phyloP scores from a whole-genome alignment of 23 tunicate species.

The Ciona savignyi region DNA sequence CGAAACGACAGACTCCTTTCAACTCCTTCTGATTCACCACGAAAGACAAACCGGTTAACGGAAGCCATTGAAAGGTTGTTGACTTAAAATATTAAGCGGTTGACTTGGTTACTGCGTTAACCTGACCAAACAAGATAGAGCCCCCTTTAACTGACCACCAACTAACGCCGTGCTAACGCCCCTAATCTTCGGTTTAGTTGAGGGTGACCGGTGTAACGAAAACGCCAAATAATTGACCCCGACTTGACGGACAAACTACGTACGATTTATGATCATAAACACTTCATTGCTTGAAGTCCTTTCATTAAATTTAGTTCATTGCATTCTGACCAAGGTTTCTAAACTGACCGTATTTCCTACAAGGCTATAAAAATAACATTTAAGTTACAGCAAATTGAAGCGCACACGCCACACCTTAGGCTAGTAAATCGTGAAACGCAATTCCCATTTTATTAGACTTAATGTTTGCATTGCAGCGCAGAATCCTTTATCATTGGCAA shows the following conservation, averaged over 20 bases:
- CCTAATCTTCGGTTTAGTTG: not conserved
- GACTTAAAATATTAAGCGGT: not conserved
- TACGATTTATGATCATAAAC: no score
- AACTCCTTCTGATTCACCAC: not conserved
- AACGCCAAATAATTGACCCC: no score
- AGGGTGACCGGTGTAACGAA: not conserved
- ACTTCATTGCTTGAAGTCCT: not conserved
- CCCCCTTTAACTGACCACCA: not conserved
- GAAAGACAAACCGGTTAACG: not conserved
- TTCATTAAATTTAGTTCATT: not conserved
- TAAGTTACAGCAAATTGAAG: no score
- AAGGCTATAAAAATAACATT: no score
- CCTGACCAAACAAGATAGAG: not conserved
- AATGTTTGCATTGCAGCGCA: not conserved
- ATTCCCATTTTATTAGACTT: not conserved
- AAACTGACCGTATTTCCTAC: no score
- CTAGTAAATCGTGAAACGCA: not conserved
- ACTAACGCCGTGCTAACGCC: not conserved
- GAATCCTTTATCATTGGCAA: not conserved
- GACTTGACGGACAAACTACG: no score
- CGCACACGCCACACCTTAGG: not conserved
- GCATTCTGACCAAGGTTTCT: no score
- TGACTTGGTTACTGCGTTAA: not conserved
- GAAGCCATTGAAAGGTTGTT: not conserved
- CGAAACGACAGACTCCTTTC: not conserved